phyloP scores from a whole-genome alignment of 2,113 vertebrate species.

The Amphilophus citrinellus region DNA sequence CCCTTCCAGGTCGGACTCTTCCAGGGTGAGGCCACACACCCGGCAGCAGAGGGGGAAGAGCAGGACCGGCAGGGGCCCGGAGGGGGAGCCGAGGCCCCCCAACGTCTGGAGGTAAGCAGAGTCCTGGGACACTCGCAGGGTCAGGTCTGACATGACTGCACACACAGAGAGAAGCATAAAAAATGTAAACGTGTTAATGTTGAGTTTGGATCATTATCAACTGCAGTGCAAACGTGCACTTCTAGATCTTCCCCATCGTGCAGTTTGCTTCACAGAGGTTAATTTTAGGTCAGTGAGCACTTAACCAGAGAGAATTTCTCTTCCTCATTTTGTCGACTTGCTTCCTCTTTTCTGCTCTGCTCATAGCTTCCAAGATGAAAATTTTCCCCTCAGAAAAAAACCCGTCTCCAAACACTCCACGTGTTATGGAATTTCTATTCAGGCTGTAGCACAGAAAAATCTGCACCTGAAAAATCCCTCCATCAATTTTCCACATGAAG shows the following conservation, averaged over 20 bases:
- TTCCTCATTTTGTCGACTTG: constrained; percentile 45
- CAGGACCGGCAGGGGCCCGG: constrained; percentile 84
- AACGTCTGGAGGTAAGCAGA: constrained; percentile 58
- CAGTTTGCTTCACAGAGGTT: not conserved
- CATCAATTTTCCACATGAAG: too few relatives aligned
- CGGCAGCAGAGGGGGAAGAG: constrained; percentile 93
- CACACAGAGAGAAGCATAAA: not conserved
- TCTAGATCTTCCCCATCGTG: not conserved
- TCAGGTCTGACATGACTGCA: constrained; percentile 76
- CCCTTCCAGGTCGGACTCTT: constrained; percentile 73
- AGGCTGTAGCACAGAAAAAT: not conserved
- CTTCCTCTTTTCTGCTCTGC: constrained; percentile 60
- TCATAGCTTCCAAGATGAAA: not conserved
- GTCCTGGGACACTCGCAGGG: constrained; percentile 73
- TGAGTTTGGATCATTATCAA: not conserved
- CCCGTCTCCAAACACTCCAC: not conserved
- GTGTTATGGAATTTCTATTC: not conserved
- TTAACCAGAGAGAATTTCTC: constrained; percentile 22
- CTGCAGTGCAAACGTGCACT: not conserved
- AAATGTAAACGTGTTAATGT: not conserved
- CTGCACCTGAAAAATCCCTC: too few relatives aligned
- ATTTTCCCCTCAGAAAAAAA: not conserved
- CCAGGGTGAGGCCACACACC: constrained; percentile 89
- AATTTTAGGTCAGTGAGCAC: not conserved
- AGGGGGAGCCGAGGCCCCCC: constrained; percentile 60